phyloP scores from a whole-genome alignment of 2,888 invertebrate genomes.

The Slavum lentiscoides region DNA sequence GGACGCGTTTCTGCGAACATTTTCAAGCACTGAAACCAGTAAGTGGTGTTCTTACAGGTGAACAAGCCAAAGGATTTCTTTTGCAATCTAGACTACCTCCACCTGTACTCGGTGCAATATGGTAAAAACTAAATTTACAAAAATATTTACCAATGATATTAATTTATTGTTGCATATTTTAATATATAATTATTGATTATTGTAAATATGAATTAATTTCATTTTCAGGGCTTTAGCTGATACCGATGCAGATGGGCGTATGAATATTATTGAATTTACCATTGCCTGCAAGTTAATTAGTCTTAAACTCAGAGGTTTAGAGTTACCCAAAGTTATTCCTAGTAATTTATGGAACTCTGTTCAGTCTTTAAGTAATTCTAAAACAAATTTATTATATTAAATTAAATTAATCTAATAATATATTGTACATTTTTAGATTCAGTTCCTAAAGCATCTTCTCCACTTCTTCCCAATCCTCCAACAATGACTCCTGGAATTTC shows the following conservation, averaged over 20 bases:
- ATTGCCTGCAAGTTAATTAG: conserved; percentile 97
- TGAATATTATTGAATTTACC: conserved; percentile 95
- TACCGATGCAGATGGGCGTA: conserved; percentile 93
- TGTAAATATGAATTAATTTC: conserved; percentile 53
- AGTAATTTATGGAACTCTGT: conserved; percentile 50
- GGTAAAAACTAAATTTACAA: conserved; percentile 65
- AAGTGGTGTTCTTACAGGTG: conserved; percentile 86
- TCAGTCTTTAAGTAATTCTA: conserved; percentile 45
- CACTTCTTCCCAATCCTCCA: conserved; percentile 46
- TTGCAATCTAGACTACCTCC: conserved; percentile 90
- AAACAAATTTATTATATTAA: neutral
- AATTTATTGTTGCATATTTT: neutral
- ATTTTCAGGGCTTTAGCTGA: conserved; percentile 81
- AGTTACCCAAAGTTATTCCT: conserved; percentile 78
- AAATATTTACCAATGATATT: neutral
- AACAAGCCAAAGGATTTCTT: conserved; percentile 91
- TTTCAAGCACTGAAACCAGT: conserved; percentile 85
- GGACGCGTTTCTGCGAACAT: conserved; percentile 86
- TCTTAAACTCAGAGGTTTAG: conserved; percentile 86
- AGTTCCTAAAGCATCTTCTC: conserved; percentile 52
- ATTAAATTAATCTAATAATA: neutral
- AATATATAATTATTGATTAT: neutral
- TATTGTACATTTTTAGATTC: conserved; percentile 35
- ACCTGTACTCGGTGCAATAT: conserved; percentile 87
- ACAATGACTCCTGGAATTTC: conserved; percentile 48